Evolutionary conservation across 2,113 vertebrate species (phyloP).

Genomic region (Chamaea fasciata): DNA sequence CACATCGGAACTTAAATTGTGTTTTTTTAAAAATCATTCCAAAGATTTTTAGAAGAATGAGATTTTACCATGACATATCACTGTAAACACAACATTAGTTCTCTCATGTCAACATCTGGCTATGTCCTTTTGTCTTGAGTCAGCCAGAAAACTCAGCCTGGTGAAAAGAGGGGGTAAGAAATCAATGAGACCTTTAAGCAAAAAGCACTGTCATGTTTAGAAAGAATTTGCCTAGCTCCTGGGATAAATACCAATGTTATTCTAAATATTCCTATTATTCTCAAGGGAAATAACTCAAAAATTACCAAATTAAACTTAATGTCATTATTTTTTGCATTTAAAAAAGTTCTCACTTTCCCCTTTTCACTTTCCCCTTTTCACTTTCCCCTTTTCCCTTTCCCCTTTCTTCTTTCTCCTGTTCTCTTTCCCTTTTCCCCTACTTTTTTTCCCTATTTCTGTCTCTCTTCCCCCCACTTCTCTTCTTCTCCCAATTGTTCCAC

Average conservation of each 20-base stretch:
- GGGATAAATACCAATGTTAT: background rate
- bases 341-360: background rate
- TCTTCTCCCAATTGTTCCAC: background rate
- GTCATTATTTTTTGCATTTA: background rate
- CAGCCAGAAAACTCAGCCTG: background rate
- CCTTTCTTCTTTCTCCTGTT: background rate
- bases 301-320: background rate
- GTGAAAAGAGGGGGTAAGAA: background rate
- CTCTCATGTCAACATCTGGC: background rate
- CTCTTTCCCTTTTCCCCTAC: accelerated
- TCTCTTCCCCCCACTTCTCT: background rate
- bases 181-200: background rate
- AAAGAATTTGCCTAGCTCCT: background rate
- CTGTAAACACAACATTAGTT: background rate
- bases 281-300: background rate
- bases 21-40: background rate
- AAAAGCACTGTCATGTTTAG: background rate
- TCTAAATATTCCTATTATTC: background rate
- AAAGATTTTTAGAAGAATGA: background rate
- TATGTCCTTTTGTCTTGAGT: background rate
- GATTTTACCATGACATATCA: background rate
- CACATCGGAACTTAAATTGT: background rate
- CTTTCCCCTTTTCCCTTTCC: background rate
- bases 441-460: background rate
- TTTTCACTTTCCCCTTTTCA: accelerated